Base-by-base conservation (phyloP, 2,113 vertebrate genomes). In the Origma solitaria region DNA sequence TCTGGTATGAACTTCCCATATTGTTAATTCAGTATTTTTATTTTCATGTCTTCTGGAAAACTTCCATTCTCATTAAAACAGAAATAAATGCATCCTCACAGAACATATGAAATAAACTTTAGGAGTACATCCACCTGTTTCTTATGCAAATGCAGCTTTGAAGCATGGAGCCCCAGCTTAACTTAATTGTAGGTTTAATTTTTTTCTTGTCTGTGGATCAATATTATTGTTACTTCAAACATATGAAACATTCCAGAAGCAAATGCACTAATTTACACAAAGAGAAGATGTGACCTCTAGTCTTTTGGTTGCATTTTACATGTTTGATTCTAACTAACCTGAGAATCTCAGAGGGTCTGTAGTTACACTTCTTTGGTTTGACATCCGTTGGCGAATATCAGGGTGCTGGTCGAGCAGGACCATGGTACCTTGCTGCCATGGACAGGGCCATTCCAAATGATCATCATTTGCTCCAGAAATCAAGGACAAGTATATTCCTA, bases 381-480 rank as follows among this genome's bases (percentile, higher is more conserved):
- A 98, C 99, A 99, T 99, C 33, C 96, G 97, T 6, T 97, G 97
- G 15, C 98, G 98, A 95, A 99, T 98, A 92, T 99, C 98, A 27
- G 98, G 97, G 85, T 98, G 98, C 96, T 99, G 99, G 95, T 99
- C 98, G 68, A 99, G 98, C 61, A 99, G 96, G 53, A 95, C 88
- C 94, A 98, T 98, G 16, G 98, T 99, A 35, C 71, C 98, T 97
- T 99, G 99, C 68, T 98, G 98, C 98, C 99, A 99, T 9, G 98
- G 96, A 86, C 99, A 99, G 0, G 99, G 99, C 99, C 99, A 99
- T 87, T 98, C 87, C 75, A 99, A 97, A 0, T 69, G 64, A 84
- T 98, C 93, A 51, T 99, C 98, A 2, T 99, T 98, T 88, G 96
- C 97, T 65, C 99, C 98, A 60, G 98, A 99, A 86, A 98, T 98